Evolutionary conservation across 2,113 vertebrate genomes (phyloP).

Genomic region (Pterocles orientalis): DNA sequence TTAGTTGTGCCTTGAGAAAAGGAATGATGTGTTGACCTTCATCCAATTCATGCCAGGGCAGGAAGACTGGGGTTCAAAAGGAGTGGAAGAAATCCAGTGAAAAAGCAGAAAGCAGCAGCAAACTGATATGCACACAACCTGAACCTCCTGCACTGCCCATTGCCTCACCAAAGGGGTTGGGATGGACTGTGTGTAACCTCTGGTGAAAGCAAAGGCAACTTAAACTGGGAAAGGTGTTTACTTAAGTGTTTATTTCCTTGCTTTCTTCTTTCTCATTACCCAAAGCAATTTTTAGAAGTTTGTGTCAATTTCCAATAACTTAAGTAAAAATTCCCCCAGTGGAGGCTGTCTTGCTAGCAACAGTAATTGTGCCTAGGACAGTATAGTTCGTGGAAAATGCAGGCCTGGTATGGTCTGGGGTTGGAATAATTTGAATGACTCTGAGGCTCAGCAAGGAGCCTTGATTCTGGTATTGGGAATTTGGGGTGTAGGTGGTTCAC

Average conservation of each 20-base stretch:
- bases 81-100: neutral
- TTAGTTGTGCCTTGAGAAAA: neutral
- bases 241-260: neutral
- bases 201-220: neutral
- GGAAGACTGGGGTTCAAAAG: neutral
- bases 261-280: neutral
- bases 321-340: neutral
- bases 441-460: neutral
- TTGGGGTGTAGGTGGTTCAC: neutral
- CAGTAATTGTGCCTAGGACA: neutral
- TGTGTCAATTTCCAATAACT: neutral
- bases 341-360: neutral
- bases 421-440: neutral
- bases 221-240: neutral
- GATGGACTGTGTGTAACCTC: neutral
- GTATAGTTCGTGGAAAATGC: neutral
- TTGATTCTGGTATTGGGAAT: neutral
- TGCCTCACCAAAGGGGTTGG: neutral
- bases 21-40: neutral
- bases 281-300: neutral
- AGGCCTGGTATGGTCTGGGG: neutral
- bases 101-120: neutral
- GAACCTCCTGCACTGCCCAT: neutral
- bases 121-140: neutral
- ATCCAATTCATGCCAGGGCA: neutral